Percentiles rank a stretch among this genome's conserved stretches.
These are phyloP conservation scores for Sylvicola cinctus DNA, from an alignment of 2,888 invertebrate genomes.

Conservation along the genomic window DNA sequence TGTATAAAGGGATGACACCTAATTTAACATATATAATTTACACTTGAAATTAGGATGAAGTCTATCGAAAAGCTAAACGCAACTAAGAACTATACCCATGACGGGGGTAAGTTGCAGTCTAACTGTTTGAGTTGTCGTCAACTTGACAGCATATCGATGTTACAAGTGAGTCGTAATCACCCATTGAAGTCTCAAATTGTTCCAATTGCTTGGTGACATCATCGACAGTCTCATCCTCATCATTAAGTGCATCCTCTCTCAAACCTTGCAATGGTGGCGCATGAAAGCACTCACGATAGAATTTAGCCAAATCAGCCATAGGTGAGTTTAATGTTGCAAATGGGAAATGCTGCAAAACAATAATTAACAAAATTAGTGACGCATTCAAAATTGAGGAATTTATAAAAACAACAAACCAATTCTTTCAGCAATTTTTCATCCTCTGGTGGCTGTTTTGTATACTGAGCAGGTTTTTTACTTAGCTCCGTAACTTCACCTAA, in stretches of 20 bases:
- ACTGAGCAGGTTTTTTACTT: no score
- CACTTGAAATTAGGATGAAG: no score
- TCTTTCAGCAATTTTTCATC: slow-evolving; percentile 25
- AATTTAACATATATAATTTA: no score
- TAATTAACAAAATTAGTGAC: slow-evolving; percentile 4
- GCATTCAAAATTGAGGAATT: slow-evolving; percentile 1
- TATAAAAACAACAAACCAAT: slow-evolving; percentile 10
- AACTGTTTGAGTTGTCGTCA: slow-evolving; percentile 10
- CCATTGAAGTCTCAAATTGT: slow-evolving; percentile 24
- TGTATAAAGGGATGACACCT: no score
- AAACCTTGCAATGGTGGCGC: slow-evolving; percentile 18
- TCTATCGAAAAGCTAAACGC: no score
- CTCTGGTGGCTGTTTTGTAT: no score
- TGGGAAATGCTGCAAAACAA: slow-evolving; percentile 22
- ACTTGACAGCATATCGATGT: slow-evolving; percentile 17
- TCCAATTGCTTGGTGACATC: slow-evolving; percentile 24
- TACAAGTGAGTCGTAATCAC: slow-evolving; percentile 25
- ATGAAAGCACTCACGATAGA: slow-evolving; percentile 25
- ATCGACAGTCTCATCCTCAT: slow-evolving; percentile 11
- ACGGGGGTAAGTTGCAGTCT: no score
- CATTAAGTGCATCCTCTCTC: slow-evolving; percentile 4
- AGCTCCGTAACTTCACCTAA: no score
- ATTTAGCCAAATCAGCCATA: slow-evolving; percentile 24
- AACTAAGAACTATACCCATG: no score
- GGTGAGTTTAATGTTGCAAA: slow-evolving; percentile 24